Base-by-base conservation (phyloP, 1,140 invertebrate genomes). In the Drosophila burlai region DNA sequence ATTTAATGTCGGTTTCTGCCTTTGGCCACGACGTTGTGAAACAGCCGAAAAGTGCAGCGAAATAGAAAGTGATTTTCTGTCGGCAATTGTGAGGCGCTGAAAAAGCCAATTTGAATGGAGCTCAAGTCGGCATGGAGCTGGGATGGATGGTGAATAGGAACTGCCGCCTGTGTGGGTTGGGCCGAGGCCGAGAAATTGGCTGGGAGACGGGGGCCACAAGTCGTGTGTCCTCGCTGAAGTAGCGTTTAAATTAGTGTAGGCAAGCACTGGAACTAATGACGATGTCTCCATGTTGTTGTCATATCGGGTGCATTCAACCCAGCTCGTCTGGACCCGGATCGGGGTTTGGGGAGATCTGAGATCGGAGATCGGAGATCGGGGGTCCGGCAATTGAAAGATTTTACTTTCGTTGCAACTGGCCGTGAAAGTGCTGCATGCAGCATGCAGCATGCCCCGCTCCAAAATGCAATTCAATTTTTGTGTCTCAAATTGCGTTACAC, bases 191-290 rank as follows among this genome's bases (percentile, higher is more conserved):
- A 16, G 42, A n/a, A n/a, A 38, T n/a, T 31, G 0, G 15, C 55
- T 18, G 24, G 13, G 42, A 47, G 64, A 63, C 64, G 31, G 47
- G 63, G 49, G 29, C 10, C 64, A 38, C 74, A 61, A 77, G 63
- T 74, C 59, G 58, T 73, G 78, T 69, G 74, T 82, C 74, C 79
- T 65, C 61, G 84, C 55, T 49, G 65, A 81, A 76, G 85, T 89
- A 85, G 86, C 85, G 75, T 58, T 80, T 66, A 79, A 90, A 90
- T 89, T 89, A 89, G 81, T 85, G 79, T 82, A 67, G 85, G 79
- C 85, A 89, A 90, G 71, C 71, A 57, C 85, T 89, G 85, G 85
- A 89, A 89, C 85, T 89, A 89, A 89, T 89, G 86, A 85, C 86
- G 68, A 65, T 58, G 77, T 74, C 49, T 47, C 58, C 65, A 54